phyloP scores from a whole-genome alignment of 2,888 invertebrate species.

The Lutraria lutraria region DNA sequence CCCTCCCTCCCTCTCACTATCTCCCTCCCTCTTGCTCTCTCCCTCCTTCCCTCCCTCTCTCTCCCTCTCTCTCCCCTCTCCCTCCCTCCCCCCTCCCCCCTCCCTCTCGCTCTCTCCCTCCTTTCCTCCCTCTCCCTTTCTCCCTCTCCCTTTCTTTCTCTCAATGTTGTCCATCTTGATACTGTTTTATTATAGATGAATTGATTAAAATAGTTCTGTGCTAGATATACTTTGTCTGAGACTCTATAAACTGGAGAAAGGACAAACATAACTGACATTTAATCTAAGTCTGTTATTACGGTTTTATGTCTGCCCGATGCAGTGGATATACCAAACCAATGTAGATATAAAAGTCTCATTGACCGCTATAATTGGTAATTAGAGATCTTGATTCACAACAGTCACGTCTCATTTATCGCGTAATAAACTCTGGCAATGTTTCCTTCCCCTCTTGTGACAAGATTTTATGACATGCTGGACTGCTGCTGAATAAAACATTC shows the following conservation, averaged over 20 bases:
- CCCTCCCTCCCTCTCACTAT: too few species aligned
- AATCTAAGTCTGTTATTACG: neutral
- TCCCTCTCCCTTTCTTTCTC: too few species aligned
- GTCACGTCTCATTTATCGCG: neutral
- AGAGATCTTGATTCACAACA: neutral
- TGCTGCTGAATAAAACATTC: too few species aligned
- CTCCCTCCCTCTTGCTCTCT: too few species aligned
- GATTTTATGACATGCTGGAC: too few species aligned
- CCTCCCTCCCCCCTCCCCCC: too few species aligned
- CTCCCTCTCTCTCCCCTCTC: too few species aligned
- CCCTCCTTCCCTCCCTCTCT: too few species aligned
- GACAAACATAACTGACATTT: neutral
- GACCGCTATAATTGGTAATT: conserved; percentile 3
- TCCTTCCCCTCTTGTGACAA: neutral
- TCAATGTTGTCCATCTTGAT: neutral
- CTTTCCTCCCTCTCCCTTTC: too few species aligned
- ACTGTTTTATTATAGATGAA: neutral
- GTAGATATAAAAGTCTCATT: conserved; percentile 12
- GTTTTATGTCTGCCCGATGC: neutral
- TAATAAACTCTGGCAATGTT: neutral
- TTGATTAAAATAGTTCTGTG: too few species aligned
- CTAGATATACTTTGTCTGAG: neutral
- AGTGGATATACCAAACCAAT: too few species aligned
- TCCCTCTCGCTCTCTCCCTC: too few species aligned
- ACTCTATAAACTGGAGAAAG: neutral